phyloP scores from a whole-genome alignment of 2,113 vertebrate species.

The Nycticorax nycticorax region DNA sequence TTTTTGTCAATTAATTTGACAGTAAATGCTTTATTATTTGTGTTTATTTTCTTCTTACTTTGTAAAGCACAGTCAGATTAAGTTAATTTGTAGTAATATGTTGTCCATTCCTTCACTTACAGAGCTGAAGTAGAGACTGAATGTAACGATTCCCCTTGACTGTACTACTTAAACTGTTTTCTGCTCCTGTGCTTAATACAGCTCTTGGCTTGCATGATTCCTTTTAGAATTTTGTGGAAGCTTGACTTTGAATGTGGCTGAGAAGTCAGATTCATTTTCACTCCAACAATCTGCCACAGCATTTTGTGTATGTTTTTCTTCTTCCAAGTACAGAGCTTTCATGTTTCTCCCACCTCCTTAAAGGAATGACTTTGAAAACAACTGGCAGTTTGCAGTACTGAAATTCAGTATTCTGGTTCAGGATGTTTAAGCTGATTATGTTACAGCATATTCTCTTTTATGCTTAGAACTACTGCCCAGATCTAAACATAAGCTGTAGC shows the following conservation, averaged over 20 bases:
- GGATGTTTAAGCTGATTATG: not conserved
- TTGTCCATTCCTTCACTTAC: not conserved
- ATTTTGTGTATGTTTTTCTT: not conserved
- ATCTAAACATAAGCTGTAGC: not conserved
- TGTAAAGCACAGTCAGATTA: not conserved
- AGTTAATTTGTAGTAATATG: not conserved
- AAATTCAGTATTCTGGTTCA: not conserved
- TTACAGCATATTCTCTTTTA: not conserved
- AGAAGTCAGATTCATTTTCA: constrained; percentile 34
- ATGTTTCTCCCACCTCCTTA: not conserved
- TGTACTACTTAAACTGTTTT: not conserved
- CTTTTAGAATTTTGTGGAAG: constrained; percentile 8
- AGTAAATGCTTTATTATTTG: not conserved
- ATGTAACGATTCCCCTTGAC: not conserved
- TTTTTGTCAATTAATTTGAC: not conserved
- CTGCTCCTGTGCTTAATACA: not conserved
- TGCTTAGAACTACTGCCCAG: not conserved
- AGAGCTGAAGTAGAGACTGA: not conserved
- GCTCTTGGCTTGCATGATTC: not conserved
- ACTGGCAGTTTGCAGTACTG: not conserved
- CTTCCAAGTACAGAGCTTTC: not conserved
- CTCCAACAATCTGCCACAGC: not conserved
- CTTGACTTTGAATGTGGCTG: not conserved
- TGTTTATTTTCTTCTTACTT: not conserved
- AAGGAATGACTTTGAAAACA: not conserved